A percentile compares a stretch with the other conserved stretches of the same genome.
Evolutionary conservation across 2,888 invertebrate species (phyloP).

Genomic region (Agrochola litura): DNA sequence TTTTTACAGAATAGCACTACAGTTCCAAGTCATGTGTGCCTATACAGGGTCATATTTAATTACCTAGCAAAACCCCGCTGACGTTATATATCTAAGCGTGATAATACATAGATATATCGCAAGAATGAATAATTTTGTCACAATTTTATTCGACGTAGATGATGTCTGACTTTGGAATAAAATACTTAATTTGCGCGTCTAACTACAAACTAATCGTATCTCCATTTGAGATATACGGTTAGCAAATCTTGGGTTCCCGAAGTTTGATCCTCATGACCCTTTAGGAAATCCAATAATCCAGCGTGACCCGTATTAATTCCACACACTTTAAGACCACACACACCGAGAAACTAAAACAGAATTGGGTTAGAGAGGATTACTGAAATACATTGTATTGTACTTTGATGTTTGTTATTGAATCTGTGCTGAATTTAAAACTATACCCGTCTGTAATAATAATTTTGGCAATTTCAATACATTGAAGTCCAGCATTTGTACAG

Average conservation of each 20-base stretch:
- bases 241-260: slow-evolving; percentile 43
- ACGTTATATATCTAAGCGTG: too few species aligned
- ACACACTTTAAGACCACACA: slow-evolving; percentile 27
- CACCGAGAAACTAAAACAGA: slow-evolving; percentile 13
- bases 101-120: too few species aligned
- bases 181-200: too few species aligned
- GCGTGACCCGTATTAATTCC: slow-evolving; percentile 50
- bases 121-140: too few species aligned
- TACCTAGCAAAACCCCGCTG: too few species aligned
- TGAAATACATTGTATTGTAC: background rate
- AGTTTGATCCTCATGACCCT: slow-evolving; percentile 40
- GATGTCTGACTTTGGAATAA: too few species aligned
- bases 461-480: background rate
- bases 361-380: slow-evolving; percentile 27
- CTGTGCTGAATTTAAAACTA: background rate
- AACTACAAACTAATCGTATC: slow-evolving; percentile 13
- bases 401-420: slow-evolving; percentile 2
- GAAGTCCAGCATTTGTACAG: background rate
- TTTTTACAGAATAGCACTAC: too few species aligned
- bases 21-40: too few species aligned
- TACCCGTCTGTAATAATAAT: background rate
- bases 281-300: slow-evolving; percentile 50
- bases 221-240: slow-evolving; percentile 31
- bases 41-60: too few species aligned
- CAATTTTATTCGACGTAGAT: too few species aligned